Conservation (phyloP, 1,140 invertebrate genomes). For the Trachymyrmex septentrionalis region DNA sequence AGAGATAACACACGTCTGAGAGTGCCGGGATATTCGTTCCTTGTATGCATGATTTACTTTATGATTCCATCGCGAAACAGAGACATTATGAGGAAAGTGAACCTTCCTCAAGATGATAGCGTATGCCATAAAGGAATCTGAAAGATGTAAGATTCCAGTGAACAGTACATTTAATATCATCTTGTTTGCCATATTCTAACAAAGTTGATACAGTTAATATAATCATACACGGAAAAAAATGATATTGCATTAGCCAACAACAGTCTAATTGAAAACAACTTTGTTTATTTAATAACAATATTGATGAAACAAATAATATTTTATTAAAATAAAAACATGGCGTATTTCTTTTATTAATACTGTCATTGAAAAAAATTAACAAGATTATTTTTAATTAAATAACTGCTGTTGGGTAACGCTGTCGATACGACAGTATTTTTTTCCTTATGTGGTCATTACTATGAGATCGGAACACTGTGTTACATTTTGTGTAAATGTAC, state of each 20-base stretch:
- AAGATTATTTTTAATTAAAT: no score
- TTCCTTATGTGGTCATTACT: no score
- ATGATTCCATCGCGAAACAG: slow-evolving; percentile 49
- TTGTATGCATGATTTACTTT: slow-evolving; percentile 44
- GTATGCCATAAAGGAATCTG: background rate
- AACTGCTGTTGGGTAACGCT: no score
- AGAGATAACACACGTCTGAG: slow-evolving; percentile 41
- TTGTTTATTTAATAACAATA: no score
- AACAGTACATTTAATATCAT: slow-evolving; percentile 14
- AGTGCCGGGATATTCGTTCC: slow-evolving; percentile 22
- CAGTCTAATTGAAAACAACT: no score
- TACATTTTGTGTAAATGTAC: background rate
- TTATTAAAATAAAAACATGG: no score
- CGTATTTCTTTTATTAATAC: no score
- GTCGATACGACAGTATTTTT: no score
- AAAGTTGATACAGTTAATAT: slow-evolving; percentile 15
- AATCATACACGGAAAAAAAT: background rate
- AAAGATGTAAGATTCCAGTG: background rate
- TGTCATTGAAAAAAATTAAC: no score
- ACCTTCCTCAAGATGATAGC: slow-evolving; percentile 15
- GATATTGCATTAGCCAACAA: no score
- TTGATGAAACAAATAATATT: no score
- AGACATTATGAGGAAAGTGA: slow-evolving; percentile 32
- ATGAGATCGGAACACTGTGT: background rate
- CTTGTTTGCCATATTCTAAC: background rate